Conservation (phyloP, 2,797 vertebrate genomes). For the Muscicapa striata region DNA sequence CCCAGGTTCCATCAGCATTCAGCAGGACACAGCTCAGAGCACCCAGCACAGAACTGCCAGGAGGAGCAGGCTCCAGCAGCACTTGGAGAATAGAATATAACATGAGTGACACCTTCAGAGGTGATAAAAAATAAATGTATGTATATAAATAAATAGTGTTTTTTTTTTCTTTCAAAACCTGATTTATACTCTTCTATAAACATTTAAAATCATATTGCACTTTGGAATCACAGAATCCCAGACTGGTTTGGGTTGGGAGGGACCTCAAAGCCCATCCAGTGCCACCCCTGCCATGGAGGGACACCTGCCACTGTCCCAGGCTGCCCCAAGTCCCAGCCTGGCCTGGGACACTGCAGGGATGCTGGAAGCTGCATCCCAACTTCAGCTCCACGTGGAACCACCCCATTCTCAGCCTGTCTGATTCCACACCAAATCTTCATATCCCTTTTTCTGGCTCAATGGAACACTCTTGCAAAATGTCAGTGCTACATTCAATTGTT, state of each 20-base stretch:
- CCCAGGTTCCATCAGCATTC: not conserved
- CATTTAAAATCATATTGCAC: not conserved
- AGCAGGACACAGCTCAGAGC: not conserved
- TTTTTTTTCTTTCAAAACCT: not conserved
- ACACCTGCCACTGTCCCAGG: not conserved
- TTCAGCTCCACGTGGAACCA: not conserved
- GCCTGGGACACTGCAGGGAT: not conserved
- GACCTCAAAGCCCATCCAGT: fast-evolving
- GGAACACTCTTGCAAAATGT: not conserved
- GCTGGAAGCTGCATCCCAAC: not conserved
- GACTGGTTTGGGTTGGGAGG: not conserved
- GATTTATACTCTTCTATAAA: not conserved
- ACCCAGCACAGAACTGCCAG: not conserved
- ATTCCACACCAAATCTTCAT: not conserved
- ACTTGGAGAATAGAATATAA: not conserved
- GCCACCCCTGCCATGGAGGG: not conserved
- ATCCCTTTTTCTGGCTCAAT: not conserved
- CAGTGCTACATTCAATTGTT: not conserved
- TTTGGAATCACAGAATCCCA: not conserved
- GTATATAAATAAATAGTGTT: too few species aligned
- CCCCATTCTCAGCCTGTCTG: not conserved
- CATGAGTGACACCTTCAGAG: not conserved
- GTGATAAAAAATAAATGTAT: too few species aligned
- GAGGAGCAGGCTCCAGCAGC: not conserved
- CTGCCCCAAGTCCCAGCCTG: not conserved